Percentiles rank a stretch among this genome's conserved stretches.
Evolutionary conservation across 64 coral and sea anemone species (phyloP).

Genomic region (Pachyseris speciosa): DNA sequence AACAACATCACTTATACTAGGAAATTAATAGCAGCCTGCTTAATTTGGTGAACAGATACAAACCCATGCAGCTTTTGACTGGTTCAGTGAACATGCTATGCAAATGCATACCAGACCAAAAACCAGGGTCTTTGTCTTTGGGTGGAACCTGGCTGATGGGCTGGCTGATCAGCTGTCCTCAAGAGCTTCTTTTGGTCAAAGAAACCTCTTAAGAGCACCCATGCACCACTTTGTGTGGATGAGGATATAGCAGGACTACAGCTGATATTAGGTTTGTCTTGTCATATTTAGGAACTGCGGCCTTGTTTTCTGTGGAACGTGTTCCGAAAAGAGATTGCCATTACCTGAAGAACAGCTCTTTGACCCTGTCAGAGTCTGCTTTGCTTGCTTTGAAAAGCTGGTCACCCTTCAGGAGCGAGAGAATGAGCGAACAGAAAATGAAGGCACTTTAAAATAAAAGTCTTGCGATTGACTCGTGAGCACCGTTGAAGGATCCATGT

Average conservation of each 20-base stretch:
- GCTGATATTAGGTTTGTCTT: neutral
- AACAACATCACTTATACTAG: too few species aligned
- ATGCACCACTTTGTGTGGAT: neutral
- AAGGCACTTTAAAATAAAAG: slow-evolving; percentile 22
- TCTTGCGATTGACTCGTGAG: neutral
- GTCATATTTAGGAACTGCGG: slow-evolving; percentile 86
- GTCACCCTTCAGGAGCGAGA: slow-evolving; percentile 78
- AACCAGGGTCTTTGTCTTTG: too few species aligned
- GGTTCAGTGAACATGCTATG: too few species aligned
- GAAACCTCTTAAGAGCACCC: neutral
- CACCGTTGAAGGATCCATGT: neutral
- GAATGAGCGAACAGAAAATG: slow-evolving; percentile 74
- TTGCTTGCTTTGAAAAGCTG: slow-evolving; percentile 89
- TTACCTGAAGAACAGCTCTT: slow-evolving; percentile 93
- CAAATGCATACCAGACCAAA: too few species aligned
- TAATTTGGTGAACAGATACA: too few species aligned
- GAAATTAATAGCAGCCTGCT: too few species aligned
- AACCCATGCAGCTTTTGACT: too few species aligned
- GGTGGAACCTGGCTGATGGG: too few species aligned
- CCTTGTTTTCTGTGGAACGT: slow-evolving; percentile 91
- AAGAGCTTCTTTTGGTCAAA: neutral
- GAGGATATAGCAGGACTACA: neutral
- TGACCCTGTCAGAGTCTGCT: slow-evolving; percentile 95
- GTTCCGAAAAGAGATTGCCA: slow-evolving; percentile 87
- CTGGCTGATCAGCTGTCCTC: too few species aligned